phyloP scores from a whole-genome alignment of 2,797 vertebrate genomes.

The Sebastes umbrosus region DNA sequence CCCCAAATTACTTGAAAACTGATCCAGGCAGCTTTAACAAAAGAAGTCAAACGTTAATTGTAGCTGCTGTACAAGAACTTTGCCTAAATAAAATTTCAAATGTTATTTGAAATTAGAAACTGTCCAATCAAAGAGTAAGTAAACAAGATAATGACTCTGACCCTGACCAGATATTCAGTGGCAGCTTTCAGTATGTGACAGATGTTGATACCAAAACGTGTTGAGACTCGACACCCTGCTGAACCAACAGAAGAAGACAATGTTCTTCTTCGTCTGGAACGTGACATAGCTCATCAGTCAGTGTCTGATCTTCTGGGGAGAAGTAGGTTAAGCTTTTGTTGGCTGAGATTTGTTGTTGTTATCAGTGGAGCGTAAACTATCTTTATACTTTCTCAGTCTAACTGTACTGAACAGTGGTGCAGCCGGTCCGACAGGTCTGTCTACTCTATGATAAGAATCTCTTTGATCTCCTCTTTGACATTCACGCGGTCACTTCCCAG shows the following conservation, averaged over 20 bases:
- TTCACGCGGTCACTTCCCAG: no score
- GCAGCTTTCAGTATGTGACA: neutral
- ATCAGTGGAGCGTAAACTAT: neutral
- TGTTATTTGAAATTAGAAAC: neutral
- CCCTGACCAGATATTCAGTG: neutral
- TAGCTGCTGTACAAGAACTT: neutral
- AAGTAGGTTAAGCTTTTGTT: no score
- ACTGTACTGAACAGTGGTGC: neutral
- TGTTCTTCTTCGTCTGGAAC: neutral
- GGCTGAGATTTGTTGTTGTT: fast-evolving
- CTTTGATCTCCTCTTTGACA: neutral
- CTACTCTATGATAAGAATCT: no score
- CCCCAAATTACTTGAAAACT: neutral
- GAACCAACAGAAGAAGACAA: neutral
- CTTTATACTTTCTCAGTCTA: neutral
- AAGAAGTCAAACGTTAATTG: neutral
- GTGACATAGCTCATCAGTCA: neutral
- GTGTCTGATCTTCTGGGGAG: neutral
- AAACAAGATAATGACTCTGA: neutral
- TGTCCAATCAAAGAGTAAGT: neutral
- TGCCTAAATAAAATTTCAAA: neutral
- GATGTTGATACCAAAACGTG: neutral
- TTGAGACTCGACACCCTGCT: neutral
- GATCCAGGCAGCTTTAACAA: neutral
- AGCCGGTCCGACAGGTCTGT: neutral